A percentile compares a stretch with the other conserved stretches of the same genome.
Conservation (phyloP, 2,797 vertebrate genomes). For the Tapirus indicus region DNA sequence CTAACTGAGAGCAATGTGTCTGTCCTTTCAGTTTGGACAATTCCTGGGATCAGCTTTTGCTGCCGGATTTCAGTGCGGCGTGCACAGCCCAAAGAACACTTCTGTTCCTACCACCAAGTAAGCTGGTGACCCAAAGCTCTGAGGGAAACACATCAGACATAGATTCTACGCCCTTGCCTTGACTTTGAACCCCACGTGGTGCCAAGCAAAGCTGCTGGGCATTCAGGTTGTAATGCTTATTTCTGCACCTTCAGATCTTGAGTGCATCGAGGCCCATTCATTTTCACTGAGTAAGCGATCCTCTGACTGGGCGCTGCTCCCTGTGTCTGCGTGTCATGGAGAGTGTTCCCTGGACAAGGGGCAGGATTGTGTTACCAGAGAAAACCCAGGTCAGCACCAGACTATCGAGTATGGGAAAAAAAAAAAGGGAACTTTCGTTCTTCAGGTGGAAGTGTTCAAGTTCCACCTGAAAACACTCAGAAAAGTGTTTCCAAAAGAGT, state of each 20-base stretch:
- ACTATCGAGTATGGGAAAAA: background rate
- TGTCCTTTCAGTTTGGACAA: background rate
- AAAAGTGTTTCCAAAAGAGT: background rate
- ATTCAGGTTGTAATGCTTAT: background rate
- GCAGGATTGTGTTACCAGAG: background rate
- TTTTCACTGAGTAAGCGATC: background rate
- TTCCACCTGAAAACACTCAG: background rate
- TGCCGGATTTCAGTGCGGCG: background rate
- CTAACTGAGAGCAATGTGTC: background rate
- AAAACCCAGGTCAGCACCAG: background rate
- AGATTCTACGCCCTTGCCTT: background rate
- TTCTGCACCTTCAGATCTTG: conserved; percentile 30
- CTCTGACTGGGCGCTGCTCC: background rate
- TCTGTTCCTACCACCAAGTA: background rate
- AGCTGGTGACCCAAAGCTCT: background rate
- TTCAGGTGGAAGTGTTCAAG: background rate
- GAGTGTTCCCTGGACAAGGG: background rate
- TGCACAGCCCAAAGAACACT: background rate
- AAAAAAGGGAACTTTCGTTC: background rate
- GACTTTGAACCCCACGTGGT: conserved; percentile 42
- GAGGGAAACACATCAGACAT: background rate
- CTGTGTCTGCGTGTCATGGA: background rate
- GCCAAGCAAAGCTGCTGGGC: conserved; percentile 12
- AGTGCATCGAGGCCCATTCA: background rate
- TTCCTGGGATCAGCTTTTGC: background rate